phyloP scores from a whole-genome alignment of 1,140 invertebrate species.

The Pseudomyrmex flavicornis region DNA sequence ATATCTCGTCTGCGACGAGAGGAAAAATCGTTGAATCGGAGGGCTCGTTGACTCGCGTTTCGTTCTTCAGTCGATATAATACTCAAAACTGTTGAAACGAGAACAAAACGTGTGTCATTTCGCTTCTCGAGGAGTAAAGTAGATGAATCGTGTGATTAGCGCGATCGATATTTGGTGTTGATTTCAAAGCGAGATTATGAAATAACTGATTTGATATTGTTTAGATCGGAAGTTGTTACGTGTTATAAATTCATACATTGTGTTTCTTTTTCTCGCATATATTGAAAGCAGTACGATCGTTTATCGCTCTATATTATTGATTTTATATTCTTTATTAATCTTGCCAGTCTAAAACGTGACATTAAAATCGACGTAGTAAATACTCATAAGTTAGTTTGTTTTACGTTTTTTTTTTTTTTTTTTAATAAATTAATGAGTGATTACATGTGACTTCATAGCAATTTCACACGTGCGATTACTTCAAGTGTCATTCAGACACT shows the following conservation, averaged over 20 bases:
- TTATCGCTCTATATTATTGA: neutral
- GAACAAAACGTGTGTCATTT: neutral
- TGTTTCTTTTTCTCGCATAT: neutral
- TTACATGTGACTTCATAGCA: too few relatives aligned
- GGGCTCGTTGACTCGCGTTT: constrained; percentile 5
- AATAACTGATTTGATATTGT: constrained; percentile 3
- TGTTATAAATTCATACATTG: neutral
- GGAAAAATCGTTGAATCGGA: constrained; percentile 52
- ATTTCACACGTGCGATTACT: neutral
- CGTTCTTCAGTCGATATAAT: constrained; percentile 8
- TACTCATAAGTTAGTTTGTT: constrained; percentile 7
- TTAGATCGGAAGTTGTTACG: neutral
- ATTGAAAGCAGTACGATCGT: neutral
- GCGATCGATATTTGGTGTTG: neutral
- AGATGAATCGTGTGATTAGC: neutral
- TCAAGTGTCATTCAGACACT: constrained; percentile 21
- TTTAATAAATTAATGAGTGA: too few relatives aligned
- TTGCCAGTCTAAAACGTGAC: neutral
- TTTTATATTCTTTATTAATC: neutral
- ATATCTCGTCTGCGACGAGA: constrained; percentile 39
- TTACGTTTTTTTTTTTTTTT: neutral
- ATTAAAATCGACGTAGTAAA: neutral
- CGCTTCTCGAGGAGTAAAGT: neutral
- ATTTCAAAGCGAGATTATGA: too few relatives aligned
- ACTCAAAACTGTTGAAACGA: neutral